Percentiles rank a stretch among this genome's conserved stretches.
These are phyloP conservation scores for Mimachlamys varia DNA, from an alignment of 2,888 invertebrate species.

Conservation along the genomic window DNA sequence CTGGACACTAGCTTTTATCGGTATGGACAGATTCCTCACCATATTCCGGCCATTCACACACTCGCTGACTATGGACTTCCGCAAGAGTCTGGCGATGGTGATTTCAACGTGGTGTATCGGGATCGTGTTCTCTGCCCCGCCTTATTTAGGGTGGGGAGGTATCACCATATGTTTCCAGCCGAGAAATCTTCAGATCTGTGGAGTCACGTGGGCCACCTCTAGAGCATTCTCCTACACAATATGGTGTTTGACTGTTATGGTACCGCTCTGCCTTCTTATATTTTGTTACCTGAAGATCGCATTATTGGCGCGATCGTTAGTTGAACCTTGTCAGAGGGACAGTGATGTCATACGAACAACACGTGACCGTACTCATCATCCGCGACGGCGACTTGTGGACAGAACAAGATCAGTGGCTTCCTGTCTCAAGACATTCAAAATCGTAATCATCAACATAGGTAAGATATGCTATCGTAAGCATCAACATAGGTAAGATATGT, in stretches of 20 bases:
- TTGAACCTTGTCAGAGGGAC: not conserved
- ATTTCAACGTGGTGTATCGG: not conserved
- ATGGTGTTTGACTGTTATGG: not conserved
- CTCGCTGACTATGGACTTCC: not conserved
- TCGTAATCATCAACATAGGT: conserved; percentile 3
- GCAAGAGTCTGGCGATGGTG: not conserved
- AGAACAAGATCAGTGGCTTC: not conserved
- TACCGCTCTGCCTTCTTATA: not conserved
- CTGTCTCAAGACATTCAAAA: not conserved
- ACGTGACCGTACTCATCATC: not conserved
- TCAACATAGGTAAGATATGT: conserved; percentile 8
- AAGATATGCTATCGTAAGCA: conserved; percentile 1
- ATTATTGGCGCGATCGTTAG: not conserved
- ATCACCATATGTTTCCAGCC: not conserved
- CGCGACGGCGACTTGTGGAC: not conserved
- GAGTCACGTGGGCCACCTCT: not conserved
- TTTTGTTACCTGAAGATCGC: not conserved
- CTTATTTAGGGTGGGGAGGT: not conserved
- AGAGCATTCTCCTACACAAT: not conserved
- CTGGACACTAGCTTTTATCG: not conserved
- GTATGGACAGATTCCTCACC: conserved; percentile 13
- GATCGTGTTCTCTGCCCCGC: not conserved
- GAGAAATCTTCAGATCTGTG: not conserved
- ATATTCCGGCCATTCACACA: conserved; percentile 1
- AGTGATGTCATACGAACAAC: not conserved